Conservation (phyloP, 2,113 vertebrate species). For the Hystrix brachyura region DNA sequence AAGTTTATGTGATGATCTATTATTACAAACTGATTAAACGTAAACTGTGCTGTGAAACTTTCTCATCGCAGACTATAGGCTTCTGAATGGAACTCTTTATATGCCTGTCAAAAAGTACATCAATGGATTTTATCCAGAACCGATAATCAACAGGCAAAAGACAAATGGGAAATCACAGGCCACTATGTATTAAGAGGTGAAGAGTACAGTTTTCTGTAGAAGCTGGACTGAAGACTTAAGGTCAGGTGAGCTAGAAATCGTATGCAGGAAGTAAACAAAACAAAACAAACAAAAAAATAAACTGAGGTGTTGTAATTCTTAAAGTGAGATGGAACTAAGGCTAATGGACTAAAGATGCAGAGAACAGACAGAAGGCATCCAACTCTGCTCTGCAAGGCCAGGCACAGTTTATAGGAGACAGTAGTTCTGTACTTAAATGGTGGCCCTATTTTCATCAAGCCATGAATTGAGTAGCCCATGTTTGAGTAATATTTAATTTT, state of each 20-base stretch:
- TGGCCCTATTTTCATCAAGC: background rate
- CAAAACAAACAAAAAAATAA: background rate
- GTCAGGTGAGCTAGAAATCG: background rate
- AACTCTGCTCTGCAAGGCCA: background rate
- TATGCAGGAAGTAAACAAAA: background rate
- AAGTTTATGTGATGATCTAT: background rate
- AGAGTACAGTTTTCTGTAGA: background rate
- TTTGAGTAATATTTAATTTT: slow-evolving; percentile 15
- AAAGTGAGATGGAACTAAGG: background rate
- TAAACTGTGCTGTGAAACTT: background rate
- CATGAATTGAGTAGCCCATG: background rate
- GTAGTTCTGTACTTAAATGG: background rate
- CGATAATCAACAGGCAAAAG: background rate
- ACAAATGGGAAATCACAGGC: background rate
- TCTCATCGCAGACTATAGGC: background rate
- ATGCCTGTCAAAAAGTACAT: background rate
- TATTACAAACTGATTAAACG: background rate
- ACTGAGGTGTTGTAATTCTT: background rate
- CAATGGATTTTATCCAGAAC: background rate
- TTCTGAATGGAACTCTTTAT: background rate
- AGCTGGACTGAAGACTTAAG: background rate
- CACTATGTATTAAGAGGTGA: background rate
- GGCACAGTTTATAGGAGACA: background rate
- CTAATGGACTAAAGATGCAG: background rate
- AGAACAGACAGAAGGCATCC: background rate